Evolutionary conservation across 1,140 invertebrate species (phyloP), one percentile per base, ranked within the genome.

Genomic region (Rhynchophorus ferrugineus): DNA sequence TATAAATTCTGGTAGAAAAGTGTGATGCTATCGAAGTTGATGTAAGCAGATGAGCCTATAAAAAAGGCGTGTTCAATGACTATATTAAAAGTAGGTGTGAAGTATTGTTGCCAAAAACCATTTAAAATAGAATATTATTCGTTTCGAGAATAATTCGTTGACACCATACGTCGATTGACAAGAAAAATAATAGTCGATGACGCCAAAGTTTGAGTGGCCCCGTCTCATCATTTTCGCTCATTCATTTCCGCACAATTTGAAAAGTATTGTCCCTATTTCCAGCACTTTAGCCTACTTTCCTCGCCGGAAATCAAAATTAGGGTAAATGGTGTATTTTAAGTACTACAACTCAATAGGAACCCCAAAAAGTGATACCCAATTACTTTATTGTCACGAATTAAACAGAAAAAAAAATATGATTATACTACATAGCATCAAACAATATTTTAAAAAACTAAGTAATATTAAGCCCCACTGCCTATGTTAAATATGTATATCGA

Each of bases 231-330:
- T 11, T 29, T 29, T 11, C 5, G 24, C 37, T 11, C 37, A 17
- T 18, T 39, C 37, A 39, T 39, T 39, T 39, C 37, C 37, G 37
- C 37, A 39, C 37, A 39, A 39, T 39, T 39, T 39, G 37, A 17
- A 29, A 18, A 39, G 37, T 18, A 39, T 39, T 39, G 37, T 39
- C 8, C 14, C 37, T 11, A 39, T 9, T 14, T 39, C 37, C 16
- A 39, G 2, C 16, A 16, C 11, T 14, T 39, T 39, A 39, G 17
- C 37, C 37, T 39, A 39, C 9, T 39, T 39, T 17, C 18, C 9
- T 17, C 37, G 9, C 18, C 18, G 14, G 14, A 18, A 17, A 39
- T 39, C 37, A 16, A 18, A 39, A 14, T 14, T 39, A 18, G 37
- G 18, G 14, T 14, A 18, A 39, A 14, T n/a, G 14, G 16, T 39